Base-by-base conservation (phyloP, 2,888 invertebrate genomes). In the Tolmerus cingulatus region DNA sequence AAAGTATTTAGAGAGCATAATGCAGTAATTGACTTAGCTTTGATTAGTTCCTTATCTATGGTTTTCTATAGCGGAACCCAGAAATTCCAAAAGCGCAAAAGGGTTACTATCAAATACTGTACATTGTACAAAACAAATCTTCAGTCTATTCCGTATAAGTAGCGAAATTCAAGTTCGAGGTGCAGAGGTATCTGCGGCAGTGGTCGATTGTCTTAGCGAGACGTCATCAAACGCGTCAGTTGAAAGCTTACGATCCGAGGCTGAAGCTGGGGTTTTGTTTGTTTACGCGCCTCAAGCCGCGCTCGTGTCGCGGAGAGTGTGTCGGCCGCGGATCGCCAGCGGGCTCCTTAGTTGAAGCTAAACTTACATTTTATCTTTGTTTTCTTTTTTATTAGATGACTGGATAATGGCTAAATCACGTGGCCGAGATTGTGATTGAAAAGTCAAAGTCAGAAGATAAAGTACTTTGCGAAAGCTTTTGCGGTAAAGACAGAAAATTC, bases 361-460 rank as follows among this genome's bases (percentile, higher is more conserved):
- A 34, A 76, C 76, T 76, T 9, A 76, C 14, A 79, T 66, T 66
- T 66, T 66, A 27, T 66, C 66, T 66, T 66, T 12, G 66, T 66
- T 19, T 66, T 66, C 23, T 27, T 66, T 66, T 66, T 66, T 12
- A 51, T 66, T 66, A 66, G 27, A 66, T 66, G 66, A 66, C 66
- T 66, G 66, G 66, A 66, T 76, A 37, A 74, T 85, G 23, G 43
- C 74, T 27, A 57, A 74, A 74, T 85, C 85, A 85, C 85, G 85
- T 85, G 85, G 74, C 85, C 74, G 34, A 85, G 51, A 85, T 85
- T 85, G 85, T 85, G 85, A 85, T 85, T 85, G 43, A 34, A 85
- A 43, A 84, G 43, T 66, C 34, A 57, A 82, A 57, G 34, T 82
- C 82, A 66, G 51, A 23, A 66, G 66, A 66, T 66, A 66, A 66